Conservation (phyloP, 2,113 vertebrate genomes). For the Trematomus loennbergii region DNA sequence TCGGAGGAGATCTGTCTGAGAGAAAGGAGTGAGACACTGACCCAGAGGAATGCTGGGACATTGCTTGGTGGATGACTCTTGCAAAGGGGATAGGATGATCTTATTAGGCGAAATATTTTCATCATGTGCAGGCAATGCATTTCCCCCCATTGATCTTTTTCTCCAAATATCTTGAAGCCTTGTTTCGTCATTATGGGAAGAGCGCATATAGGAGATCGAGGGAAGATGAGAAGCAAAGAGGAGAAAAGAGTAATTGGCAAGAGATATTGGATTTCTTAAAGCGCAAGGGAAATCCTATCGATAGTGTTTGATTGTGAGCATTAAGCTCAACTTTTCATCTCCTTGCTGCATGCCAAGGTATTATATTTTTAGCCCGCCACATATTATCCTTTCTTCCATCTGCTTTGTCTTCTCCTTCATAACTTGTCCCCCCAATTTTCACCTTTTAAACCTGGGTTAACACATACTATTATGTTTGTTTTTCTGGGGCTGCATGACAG, state of each 20-base stretch:
- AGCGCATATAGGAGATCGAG: not conserved
- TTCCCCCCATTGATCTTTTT: slow-evolving; percentile 36
- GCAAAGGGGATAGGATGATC: not conserved
- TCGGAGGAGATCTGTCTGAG: slow-evolving; percentile 24
- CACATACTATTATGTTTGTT: not conserved
- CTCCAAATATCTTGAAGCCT: slow-evolving; percentile 34
- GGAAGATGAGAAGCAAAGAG: slow-evolving; percentile 25
- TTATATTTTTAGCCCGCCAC: not conserved
- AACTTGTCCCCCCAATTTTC: not conserved
- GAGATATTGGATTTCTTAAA: slow-evolving; percentile 49
- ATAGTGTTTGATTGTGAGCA: slow-evolving; percentile 35
- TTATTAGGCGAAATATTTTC: slow-evolving; percentile 36
- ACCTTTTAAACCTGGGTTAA: slow-evolving; percentile 4
- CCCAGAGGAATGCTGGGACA: slow-evolving; percentile 13
- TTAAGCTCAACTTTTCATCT: slow-evolving; percentile 9
- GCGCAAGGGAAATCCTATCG: slow-evolving; percentile 24
- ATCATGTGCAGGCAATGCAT: slow-evolving; percentile 24
- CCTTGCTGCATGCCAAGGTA: slow-evolving; percentile 2
- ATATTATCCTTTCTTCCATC: not conserved
- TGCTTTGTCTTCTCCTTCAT: not conserved
- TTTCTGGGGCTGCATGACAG: not conserved
- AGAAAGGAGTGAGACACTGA: slow-evolving; percentile 29
- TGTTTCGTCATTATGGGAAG: slow-evolving; percentile 48
- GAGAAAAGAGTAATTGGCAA: slow-evolving; percentile 29
- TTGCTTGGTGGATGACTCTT: not conserved